Conservation (phyloP, 2,797 vertebrate species). For the Falco peregrinus region DNA sequence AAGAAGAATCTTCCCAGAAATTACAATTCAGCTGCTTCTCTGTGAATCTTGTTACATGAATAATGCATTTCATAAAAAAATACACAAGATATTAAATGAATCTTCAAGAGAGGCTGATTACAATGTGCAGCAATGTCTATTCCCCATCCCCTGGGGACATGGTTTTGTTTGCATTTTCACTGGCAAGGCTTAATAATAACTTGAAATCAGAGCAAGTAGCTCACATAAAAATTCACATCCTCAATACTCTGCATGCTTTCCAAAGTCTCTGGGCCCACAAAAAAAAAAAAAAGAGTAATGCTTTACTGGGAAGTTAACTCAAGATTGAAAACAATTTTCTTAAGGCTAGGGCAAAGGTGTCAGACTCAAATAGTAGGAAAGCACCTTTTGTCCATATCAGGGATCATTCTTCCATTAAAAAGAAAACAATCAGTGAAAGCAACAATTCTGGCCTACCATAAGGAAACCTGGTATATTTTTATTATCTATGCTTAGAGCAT, state of each 20-base stretch:
- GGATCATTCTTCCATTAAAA: background rate
- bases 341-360: background rate
- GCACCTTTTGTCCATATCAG: background rate
- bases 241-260: constrained; percentile 10
- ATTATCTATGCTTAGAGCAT: background rate
- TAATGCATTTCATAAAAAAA: constrained; percentile 69
- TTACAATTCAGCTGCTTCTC: constrained; percentile 63
- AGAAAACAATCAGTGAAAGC: background rate
- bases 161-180: constrained; percentile 68
- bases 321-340: background rate
- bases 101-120: constrained; percentile 66
- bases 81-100: constrained; percentile 62
- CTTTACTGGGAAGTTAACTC: constrained; percentile 25
- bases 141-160: constrained; percentile 25
- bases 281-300: constrained; percentile 5
- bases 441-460: background rate
- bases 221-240: constrained; percentile 54
- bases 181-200: constrained; percentile 61
- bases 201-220: constrained; percentile 66
- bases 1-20: constrained; percentile 60
- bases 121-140: constrained; percentile 49
- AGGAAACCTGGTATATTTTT: background rate
- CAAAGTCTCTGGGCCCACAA: background rate
- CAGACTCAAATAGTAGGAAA: background rate
- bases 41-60: constrained; percentile 58